A percentile compares a stretch with the other conserved stretches of the same genome.
phyloP scores from a whole-genome alignment of 2,888 invertebrate genomes.

The Clepsis dumicolana region DNA sequence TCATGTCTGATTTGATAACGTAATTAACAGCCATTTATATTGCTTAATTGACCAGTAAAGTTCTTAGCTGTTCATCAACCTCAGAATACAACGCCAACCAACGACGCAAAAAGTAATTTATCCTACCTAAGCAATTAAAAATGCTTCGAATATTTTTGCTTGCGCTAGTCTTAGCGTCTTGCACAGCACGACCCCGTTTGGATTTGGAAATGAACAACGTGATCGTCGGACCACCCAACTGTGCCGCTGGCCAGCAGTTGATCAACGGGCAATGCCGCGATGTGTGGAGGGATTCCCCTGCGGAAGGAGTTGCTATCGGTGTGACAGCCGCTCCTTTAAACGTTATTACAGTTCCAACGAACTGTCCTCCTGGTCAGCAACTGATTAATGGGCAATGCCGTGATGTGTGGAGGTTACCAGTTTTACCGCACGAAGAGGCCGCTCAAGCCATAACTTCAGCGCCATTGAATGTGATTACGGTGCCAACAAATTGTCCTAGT shows the following conservation, averaged over 20 bases:
- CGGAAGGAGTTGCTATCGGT: not conserved
- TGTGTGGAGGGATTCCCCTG: not conserved
- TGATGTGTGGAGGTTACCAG: slow-evolving; percentile 44
- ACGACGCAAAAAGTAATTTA: not conserved
- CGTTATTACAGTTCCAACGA: slow-evolving; percentile 42
- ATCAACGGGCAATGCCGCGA: slow-evolving; percentile 49
- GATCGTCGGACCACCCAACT: slow-evolving; percentile 29
- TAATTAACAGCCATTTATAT: slow-evolving; percentile 58
- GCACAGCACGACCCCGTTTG: slow-evolving; percentile 22
- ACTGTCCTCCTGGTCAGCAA: slow-evolving; percentile 46
- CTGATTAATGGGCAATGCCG: slow-evolving; percentile 47
- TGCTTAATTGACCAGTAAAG: slow-evolving; percentile 44
- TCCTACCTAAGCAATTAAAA: not conserved
- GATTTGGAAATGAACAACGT: slow-evolving; percentile 42
- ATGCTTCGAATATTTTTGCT: slow-evolving; percentile 25
- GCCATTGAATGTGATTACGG: slow-evolving; percentile 49
- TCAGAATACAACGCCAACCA: not conserved
- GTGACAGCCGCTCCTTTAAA: slow-evolving; percentile 17
- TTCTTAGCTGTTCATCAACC: slow-evolving; percentile 32
- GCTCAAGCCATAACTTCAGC: not conserved
- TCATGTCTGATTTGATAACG: slow-evolving; percentile 50
- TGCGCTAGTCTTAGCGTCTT: slow-evolving; percentile 18
- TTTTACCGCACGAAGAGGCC: not conserved
- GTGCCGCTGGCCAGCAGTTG: slow-evolving; percentile 21
- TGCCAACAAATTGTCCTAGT: slow-evolving; percentile 53